Percentiles rank a stretch among this genome's conserved stretches.
phyloP scores from a whole-genome alignment of 2,113 vertebrate species.

The Laticauda colubrina region DNA sequence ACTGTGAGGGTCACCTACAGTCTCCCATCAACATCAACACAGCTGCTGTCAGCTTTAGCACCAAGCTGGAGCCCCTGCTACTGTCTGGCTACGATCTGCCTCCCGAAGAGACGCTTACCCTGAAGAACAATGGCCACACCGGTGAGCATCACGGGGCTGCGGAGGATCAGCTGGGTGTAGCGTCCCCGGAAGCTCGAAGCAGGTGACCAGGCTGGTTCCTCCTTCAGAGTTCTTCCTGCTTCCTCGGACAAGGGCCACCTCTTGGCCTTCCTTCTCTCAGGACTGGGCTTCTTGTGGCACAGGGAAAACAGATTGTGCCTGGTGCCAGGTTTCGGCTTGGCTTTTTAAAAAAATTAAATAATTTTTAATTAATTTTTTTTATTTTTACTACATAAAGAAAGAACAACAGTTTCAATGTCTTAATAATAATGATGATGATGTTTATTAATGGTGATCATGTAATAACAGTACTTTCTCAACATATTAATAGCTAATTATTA shows the following conservation, averaged over 20 bases:
- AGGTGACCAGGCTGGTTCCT: neutral
- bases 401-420: too few relatives aligned
- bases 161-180: neutral
- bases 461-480: too few relatives aligned
- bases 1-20: slow-evolving; percentile 57
- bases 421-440: too few relatives aligned
- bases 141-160: slow-evolving; percentile 39
- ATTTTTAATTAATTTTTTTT: too few relatives aligned
- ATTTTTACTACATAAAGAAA: too few relatives aligned
- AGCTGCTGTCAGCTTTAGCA: slow-evolving; percentile 32
- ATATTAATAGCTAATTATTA: too few relatives aligned
- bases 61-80: slow-evolving; percentile 47
- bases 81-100: slow-evolving; percentile 67
- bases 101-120: slow-evolving; percentile 18
- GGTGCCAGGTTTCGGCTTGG: neutral
- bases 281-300: neutral
- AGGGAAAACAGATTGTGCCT: neutral
- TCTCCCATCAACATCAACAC: slow-evolving; percentile 72
- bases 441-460: too few relatives aligned
- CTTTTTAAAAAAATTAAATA: neutral
- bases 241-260: neutral
- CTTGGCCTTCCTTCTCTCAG: neutral
- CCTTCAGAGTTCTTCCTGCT: neutral
- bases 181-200: neutral
- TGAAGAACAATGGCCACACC: slow-evolving; percentile 76